These are phyloP conservation scores for Coelopa frigida DNA, from an alignment of 1,140 invertebrate species.

Conservation along the genomic window DNA sequence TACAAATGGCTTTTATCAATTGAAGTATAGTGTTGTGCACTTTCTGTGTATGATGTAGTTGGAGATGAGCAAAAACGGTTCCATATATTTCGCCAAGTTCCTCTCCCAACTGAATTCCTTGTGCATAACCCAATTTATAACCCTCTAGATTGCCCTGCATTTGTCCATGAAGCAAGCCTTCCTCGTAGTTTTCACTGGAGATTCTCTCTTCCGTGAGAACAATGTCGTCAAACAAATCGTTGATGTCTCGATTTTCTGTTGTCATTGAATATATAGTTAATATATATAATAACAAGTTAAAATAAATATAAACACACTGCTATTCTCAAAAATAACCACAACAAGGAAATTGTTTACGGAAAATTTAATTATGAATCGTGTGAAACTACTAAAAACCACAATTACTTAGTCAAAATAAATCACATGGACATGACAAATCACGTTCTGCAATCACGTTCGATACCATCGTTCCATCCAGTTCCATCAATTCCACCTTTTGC, in stretches of 20 bases:
- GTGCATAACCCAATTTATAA: conserved; percentile 57
- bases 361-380: no score
- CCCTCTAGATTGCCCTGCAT: conserved; percentile 53
- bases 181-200: conserved; percentile 50
- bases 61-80: conserved; percentile 39
- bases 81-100: conserved; percentile 57
- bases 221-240: conserved; percentile 57
- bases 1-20: conserved; percentile 53
- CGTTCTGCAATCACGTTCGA: no score
- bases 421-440: no score
- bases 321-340: no score
- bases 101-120: conserved; percentile 56
- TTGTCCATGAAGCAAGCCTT: conserved; percentile 51
- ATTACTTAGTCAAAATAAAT: no score
- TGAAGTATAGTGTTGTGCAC: conserved; percentile 49
- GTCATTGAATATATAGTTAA: conserved; percentile 8
- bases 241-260: conserved; percentile 50
- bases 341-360: no score
- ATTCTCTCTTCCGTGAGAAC: conserved; percentile 53
- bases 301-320: no score
- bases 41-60: conserved; percentile 29
- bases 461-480: no score
- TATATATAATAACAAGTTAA: no score
- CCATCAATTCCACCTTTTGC: no score
- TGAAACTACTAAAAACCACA: no score